Percentiles rank a stretch among this genome's conserved stretches.
phyloP scores from a whole-genome alignment of 1,140 invertebrate species.

The Rhopalosiphum padi region DNA sequence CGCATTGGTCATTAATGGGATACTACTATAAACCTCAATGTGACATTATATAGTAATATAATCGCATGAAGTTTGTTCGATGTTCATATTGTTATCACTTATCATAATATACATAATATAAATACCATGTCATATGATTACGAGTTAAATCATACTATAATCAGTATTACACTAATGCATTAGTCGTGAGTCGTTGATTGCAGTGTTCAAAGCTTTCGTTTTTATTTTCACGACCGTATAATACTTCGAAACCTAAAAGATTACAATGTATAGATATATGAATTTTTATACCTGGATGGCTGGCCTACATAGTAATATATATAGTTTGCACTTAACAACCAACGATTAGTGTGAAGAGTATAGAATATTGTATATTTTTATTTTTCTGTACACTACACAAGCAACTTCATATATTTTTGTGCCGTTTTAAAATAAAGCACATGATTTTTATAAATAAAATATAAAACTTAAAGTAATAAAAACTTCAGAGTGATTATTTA shows the following conservation, averaged over 20 bases:
- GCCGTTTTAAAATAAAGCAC: background rate
- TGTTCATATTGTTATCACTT: background rate
- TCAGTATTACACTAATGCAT: background rate
- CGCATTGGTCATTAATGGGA: background rate
- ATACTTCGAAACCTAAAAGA: background rate
- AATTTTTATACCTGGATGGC: background rate
- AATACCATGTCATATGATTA: background rate
- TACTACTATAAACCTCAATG: background rate
- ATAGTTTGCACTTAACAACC: background rate
- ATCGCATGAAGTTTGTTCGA: background rate
- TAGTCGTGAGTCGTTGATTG: background rate
- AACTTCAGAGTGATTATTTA: background rate
- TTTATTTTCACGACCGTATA: background rate
- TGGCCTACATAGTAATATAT: background rate
- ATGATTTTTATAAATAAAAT: no score
- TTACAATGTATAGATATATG: background rate
- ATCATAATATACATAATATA: slow-evolving; percentile 1
- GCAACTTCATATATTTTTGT: background rate
- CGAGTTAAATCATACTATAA: background rate
- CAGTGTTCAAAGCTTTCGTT: background rate
- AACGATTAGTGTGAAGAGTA: background rate
- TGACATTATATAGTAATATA: background rate
- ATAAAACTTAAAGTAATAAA: background rate
- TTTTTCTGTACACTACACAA: background rate
- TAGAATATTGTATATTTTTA: background rate